phyloP scores from a whole-genome alignment of 2,888 invertebrate genomes.

The Diadromus collaris region DNA sequence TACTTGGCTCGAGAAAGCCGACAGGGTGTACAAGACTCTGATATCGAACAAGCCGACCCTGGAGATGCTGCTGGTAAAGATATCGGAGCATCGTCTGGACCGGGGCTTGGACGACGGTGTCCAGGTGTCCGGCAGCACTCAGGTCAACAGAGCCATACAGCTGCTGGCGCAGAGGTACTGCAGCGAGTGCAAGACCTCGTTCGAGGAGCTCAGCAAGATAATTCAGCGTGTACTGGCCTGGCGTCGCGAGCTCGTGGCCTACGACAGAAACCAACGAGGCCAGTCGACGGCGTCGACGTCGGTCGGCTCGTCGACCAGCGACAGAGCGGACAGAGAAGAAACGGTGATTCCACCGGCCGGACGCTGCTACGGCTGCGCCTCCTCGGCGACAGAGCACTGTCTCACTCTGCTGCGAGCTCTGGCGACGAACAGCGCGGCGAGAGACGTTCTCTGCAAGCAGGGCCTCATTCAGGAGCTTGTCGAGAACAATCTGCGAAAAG shows the following conservation, averaged over 20 bases:
- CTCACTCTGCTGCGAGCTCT: constrained; percentile 94
- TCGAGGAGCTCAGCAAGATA: constrained; percentile 96
- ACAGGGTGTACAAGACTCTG: constrained; percentile 95
- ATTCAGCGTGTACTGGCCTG: constrained; percentile 96
- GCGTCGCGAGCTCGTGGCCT: constrained; percentile 93
- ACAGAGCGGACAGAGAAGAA: constrained; percentile 56
- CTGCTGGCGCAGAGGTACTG: constrained; percentile 97
- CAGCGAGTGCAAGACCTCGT: constrained; percentile 95
- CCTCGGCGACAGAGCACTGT: constrained; percentile 96
- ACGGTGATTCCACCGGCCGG: constrained; percentile 80
- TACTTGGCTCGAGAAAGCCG: constrained; percentile 95
- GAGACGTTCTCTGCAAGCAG: constrained; percentile 89
- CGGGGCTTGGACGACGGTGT: constrained; percentile 83
- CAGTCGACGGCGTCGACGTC: constrained; percentile 68
- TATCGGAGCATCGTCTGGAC: constrained; percentile 92
- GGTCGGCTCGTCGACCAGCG: constrained; percentile 49
- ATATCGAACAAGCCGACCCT: constrained; percentile 94
- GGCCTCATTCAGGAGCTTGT: constrained; percentile 95
- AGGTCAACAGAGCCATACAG: constrained; percentile 96
- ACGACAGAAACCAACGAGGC: constrained; percentile 92
- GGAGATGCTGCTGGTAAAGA: constrained; percentile 92
- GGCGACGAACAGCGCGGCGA: constrained; percentile 89
- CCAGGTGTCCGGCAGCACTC: constrained; percentile 80
- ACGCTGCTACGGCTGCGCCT: constrained; percentile 93
- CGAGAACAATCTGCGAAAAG: constrained; percentile 93